phyloP scores from a whole-genome alignment of 2,113 vertebrate genomes.

The Rutilus rutilus region DNA sequence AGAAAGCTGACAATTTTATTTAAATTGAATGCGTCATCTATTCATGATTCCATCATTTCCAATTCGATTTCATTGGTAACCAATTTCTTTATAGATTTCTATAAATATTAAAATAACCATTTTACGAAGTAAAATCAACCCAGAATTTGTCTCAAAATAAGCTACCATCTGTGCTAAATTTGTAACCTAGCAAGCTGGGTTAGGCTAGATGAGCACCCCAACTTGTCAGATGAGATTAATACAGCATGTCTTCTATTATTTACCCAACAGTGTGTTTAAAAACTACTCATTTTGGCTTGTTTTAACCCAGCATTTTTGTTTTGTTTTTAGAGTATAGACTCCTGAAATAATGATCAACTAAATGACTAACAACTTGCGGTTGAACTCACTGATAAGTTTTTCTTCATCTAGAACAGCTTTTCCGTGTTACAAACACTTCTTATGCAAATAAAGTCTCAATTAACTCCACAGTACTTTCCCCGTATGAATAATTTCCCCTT shows the following conservation, averaged over 20 bases:
- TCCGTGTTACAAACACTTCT: neutral
- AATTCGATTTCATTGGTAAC: neutral
- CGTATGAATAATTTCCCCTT: neutral
- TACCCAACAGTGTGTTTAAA: neutral
- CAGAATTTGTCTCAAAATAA: neutral
- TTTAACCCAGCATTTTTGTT: neutral
- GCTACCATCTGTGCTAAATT: neutral
- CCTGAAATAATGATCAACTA: slow-evolving; percentile 1
- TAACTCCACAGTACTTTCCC: slow-evolving; percentile 24
- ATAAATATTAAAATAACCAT: neutral
- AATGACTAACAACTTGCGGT: neutral
- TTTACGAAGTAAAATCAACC: neutral
- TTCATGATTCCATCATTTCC: neutral
- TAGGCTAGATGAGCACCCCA: neutral
- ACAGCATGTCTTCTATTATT: neutral
- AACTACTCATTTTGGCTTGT: neutral
- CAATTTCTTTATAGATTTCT: neutral
- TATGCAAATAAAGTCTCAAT: slow-evolving; percentile 39
- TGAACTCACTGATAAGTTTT: neutral
- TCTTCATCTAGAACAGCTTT: slow-evolving; percentile 14
- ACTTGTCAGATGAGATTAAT: neutral
- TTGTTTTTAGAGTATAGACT: neutral
- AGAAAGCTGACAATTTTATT: neutral
- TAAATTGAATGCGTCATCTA: neutral
- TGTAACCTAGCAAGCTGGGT: neutral